Percentiles rank a stretch among this genome's conserved stretches.
Conservation (phyloP, 2,888 invertebrate genomes). For the Drosophila prolongata region DNA sequence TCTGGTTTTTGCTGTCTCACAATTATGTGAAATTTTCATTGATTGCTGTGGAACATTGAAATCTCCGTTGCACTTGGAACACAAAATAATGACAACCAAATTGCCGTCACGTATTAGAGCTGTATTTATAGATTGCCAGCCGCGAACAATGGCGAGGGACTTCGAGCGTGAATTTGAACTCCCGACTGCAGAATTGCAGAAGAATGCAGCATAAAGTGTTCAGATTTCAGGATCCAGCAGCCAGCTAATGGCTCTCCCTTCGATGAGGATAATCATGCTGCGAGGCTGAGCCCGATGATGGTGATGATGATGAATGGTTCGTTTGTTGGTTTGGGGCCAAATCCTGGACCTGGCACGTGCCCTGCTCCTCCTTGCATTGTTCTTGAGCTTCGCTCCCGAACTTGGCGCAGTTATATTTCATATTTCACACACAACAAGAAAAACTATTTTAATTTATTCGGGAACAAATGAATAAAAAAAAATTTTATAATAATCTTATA, state of each 20-base stretch:
- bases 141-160: conserved; percentile 59
- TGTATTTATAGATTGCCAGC: conserved; percentile 59
- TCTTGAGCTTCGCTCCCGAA: conserved; percentile 48
- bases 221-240: conserved; percentile 3
- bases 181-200: conserved; percentile 49
- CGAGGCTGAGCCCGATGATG: conserved; percentile 40
- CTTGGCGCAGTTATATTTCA: conserved; percentile 75
- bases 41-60: conserved; percentile 54
- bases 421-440: conserved; percentile 47
- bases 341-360: conserved; percentile 61
- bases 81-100: conserved; percentile 55
- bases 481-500: too few relatives aligned
- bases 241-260: conserved; percentile 57
- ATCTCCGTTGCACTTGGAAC: conserved; percentile 16
- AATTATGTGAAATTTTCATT: conserved; percentile 72
- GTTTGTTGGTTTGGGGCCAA: conserved; percentile 34
- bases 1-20: conserved; percentile 25
- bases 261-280: conserved; percentile 36
- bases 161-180: conserved; percentile 62
- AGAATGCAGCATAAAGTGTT: conserved; percentile 9
- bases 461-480: too few relatives aligned
- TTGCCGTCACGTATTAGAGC: conserved; percentile 63
- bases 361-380: conserved; percentile 34
- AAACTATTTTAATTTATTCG: not conserved
- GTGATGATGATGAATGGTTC: conserved; percentile 68